phyloP scores from a whole-genome alignment of 2,113 vertebrate genomes.

The Bolborhynchus lineola region DNA sequence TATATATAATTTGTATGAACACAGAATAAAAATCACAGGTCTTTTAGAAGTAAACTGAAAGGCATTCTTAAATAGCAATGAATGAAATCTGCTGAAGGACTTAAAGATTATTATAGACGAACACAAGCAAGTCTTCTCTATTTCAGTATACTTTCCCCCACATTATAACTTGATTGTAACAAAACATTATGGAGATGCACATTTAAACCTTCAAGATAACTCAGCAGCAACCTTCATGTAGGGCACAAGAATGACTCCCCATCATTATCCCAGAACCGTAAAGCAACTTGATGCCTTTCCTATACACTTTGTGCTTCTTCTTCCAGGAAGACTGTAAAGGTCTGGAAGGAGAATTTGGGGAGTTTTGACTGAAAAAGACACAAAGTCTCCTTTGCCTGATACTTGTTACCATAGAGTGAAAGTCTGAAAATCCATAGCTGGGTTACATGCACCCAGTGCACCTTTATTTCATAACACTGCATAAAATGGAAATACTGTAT shows the following conservation, averaged over 20 bases:
- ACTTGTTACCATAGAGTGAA: background rate
- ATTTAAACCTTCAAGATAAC: background rate
- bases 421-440: background rate
- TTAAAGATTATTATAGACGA: background rate
- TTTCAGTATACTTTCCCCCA: background rate
- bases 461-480: background rate
- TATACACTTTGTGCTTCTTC: background rate
- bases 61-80: background rate
- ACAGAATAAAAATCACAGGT: background rate
- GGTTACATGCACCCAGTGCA: background rate
- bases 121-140: background rate
- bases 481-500: background rate
- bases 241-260: background rate
- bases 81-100: background rate
- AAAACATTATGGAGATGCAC: background rate
- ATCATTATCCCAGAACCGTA: background rate
- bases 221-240: background rate
- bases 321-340: background rate
- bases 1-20: background rate
- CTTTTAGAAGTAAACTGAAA: background rate
- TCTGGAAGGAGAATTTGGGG: background rate
- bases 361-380: background rate
- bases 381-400: background rate
- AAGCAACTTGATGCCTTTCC: background rate
- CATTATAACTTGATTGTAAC: background rate